These are phyloP conservation scores for Pemphigus obesinymphae DNA, from an alignment of 1,140 invertebrate species.

Conservation along the genomic window DNA sequence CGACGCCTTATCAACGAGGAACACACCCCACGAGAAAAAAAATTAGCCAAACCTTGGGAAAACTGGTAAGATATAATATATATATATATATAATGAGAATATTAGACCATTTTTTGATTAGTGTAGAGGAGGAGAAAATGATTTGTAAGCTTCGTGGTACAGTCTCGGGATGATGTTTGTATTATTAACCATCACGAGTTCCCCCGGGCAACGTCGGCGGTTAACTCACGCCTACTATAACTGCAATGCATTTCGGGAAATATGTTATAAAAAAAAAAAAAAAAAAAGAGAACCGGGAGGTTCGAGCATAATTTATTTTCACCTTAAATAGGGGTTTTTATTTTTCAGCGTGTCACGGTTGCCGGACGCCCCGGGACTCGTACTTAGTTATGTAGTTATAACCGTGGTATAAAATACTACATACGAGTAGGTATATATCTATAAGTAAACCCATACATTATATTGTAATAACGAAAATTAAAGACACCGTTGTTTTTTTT, in stretches of 20 bases:
- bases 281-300: background rate
- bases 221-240: slow-evolving; percentile 1
- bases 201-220: background rate
- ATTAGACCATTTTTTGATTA: too few species aligned
- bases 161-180: background rate
- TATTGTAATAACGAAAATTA: background rate
- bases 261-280: too few species aligned
- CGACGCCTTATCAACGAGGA: too few species aligned
- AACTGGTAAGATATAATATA: too few species aligned
- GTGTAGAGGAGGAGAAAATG: background rate
- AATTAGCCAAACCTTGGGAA: too few species aligned
- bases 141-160: background rate
- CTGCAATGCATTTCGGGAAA: background rate
- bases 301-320: background rate
- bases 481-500: background rate
- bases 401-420: background rate
- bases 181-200: background rate
- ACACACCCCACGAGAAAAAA: too few species aligned
- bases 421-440: background rate
- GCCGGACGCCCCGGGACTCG: background rate
- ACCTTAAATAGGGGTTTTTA: background rate
- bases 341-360: slow-evolving; percentile 3
- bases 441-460: background rate
- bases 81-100: too few species aligned
- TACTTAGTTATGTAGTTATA: background rate